Evolutionary conservation across 2,797 vertebrate genomes (phyloP), one percentile per base, ranked within the genome.

Genomic region (Gallinago stenura): DNA sequence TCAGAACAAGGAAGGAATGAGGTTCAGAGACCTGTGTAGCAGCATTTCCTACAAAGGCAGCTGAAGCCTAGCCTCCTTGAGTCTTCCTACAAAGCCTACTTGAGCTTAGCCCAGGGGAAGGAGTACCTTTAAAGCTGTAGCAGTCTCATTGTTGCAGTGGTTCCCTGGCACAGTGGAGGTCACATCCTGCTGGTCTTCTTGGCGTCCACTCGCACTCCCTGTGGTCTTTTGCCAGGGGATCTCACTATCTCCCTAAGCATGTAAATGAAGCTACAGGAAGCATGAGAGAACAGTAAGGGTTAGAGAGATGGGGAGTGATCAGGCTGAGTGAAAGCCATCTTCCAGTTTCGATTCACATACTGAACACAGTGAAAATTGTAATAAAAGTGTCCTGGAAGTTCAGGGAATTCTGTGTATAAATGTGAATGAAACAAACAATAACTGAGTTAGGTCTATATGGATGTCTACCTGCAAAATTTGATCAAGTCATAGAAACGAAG

Each of bases 121-220:
- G 7, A 43, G 48, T 1, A 13, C 6, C 20, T 60, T n/a, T 30
- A 39, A 25, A 25, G 19, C 3, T 86, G 17, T 19, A 24, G 12
- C 51, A 43, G 26, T 39, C 16, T 51, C 5, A 1, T 0, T 26
- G 60, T 7, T 13, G 2, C 14, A n/a, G 26, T 9, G 19, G 7
- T 46, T 1, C 8, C 30, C 30, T 16, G 31, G 3, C 10, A 30
- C 25, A 46, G 28, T 18, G 12, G 61, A 75, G 28, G 39, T 43
- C 65, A 61, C 10, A 12, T 15, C 16, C 18, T 70, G 17, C 53
- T 75, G 60, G n/a, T 14, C 17, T 76, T 81, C 14, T 41, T 8
- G 4, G 61, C 12, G 11, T 16, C 24, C 12, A 15, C 20, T 62
- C 28, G 31, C 9, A 8, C 15, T 61, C 21, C 12, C 48, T 62